Evolutionary conservation across 53 echinoderm and acorn worm species (phyloP), one percentile per base, ranked within the genome.

Genomic region (Astropecten irregularis): DNA sequence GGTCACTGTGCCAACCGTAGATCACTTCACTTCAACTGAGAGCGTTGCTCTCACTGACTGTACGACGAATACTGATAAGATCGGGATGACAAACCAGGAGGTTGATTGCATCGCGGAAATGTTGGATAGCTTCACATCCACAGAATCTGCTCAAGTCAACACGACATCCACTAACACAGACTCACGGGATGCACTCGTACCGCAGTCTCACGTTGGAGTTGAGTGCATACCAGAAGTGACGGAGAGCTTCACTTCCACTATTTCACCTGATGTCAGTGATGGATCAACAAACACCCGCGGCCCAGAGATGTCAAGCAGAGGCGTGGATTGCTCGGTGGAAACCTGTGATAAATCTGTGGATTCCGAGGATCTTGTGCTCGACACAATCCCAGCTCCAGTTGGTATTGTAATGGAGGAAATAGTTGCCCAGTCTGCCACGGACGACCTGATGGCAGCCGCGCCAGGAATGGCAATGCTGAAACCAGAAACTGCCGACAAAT

Each of bases 401-500:
- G 23, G 47, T 31, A 18, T 40, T 48, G 72, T 63, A 25, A 39
- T 37, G 14, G 86, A 63, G 36, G 66, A 74, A 6, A 42, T 85
- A 29, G 47, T 79, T 1, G 63, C 47, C 56, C 60, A 79, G 34
- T 61, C 61, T 61, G 79, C 56, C 4, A 33, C 60, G 30, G 50
- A 44, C 20, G 56, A 62, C 30, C 46, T 79, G 23, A 79, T 79
- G 79, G 79, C 79, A 79, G 79, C 79, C 18, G 34, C 56, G 74
- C 79, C 79, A n/a, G 31, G 29, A 34, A 5, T 59, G 4, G 15
- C 26, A 59, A 26, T 38, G n/a, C 38, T 27, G 18, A 62, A 73
- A 76, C 76, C 76, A 52, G 86, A 85, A 50, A 82, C 72, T 23
- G 72, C 87, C 9, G 79, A 69, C 19, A 84, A 84, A 52, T 32